Conservation (phyloP, 2,797 vertebrate genomes). For the Dendrocincla fuliginosa region DNA sequence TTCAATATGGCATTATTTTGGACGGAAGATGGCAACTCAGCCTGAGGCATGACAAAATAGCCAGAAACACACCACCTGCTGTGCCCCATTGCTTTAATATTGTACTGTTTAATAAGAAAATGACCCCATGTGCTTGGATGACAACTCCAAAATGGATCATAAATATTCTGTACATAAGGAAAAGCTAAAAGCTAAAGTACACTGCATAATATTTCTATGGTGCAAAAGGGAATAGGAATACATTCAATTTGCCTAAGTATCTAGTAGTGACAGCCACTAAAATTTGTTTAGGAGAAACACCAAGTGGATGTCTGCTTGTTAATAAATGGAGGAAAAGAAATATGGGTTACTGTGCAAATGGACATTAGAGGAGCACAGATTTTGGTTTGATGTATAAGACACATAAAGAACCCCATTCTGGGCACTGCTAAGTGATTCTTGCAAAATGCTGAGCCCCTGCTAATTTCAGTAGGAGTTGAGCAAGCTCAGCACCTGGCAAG, state of each 20-base stretch:
- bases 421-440: constrained; percentile 39
- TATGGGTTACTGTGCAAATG: constrained; percentile 30
- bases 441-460: constrained; percentile 56
- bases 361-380: constrained; percentile 26
- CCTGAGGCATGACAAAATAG: constrained; percentile 54
- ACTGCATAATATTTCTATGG: constrained; percentile 31
- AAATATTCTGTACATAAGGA: constrained; percentile 52
- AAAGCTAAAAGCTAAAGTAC: constrained; percentile 65
- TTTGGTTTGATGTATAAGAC: constrained; percentile 42
- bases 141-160: constrained; percentile 60
- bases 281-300: constrained; percentile 55
- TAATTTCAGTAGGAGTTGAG: constrained; percentile 53
- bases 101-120: constrained; percentile 61
- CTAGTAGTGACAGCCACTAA: constrained; percentile 55
- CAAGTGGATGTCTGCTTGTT: constrained; percentile 33
- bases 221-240: constrained; percentile 50
- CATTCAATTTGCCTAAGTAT: constrained; percentile 67
- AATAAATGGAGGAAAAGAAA: constrained; percentile 59
- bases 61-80: constrained; percentile 43
- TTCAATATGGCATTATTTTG: constrained; percentile 10
- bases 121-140: constrained; percentile 57
- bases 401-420: constrained; percentile 45
- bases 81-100: constrained; percentile 50
- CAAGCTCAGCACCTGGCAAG: constrained; percentile 66
- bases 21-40: constrained; percentile 30